Base-by-base conservation (phyloP, 2,113 vertebrate species). In the Rynchops niger region DNA sequence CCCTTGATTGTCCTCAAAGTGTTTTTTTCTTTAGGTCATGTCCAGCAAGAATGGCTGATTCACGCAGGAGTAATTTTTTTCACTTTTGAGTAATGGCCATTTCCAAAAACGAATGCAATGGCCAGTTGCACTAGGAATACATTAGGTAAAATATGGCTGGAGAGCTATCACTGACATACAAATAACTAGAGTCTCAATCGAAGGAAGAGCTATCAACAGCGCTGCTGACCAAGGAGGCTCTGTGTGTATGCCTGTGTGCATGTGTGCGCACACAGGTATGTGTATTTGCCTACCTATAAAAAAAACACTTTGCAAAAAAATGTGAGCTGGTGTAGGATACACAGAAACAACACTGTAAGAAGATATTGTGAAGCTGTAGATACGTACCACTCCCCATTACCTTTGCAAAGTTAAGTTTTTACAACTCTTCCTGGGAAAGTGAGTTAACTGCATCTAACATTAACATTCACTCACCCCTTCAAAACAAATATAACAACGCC, bases 161-260 rank as follows among this genome's bases (percentile, higher is more conserved):
- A 71, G 66, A 38, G n/a, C 65, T 59, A 5, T 4, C 11, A 38
- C 1, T 29, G 74, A 30, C 34, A 42, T 13, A 15, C 34, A 58
- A 5, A 22, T 8, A 13, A 29, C 52, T 29, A 15, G 6, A 82
- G 34, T 5, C 59, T 58, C 50, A 50, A 0, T 1, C 0, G 0
- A 66, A 78, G 63, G 53, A 74, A 36, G 45, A 89, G 71, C 2
- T 17, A 52, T 7, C 59, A 72, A 61, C 43, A 73, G 34, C 36
- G 70, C 36, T 56, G 55, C 2, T 58, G 74, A 74, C n/a, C 74
- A 55, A 47, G 38, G 32, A 63, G 15, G 32, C 16, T 1, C 4
- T 38, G 43, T 69, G 65, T 12, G 0, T 22, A 12, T 9, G 15
- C 7, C n/a, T 14, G 40, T 19, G 16, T 1, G 4, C 12, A 13